Base-by-base conservation (phyloP, 2,113 vertebrate genomes). In the Sakesphorus luctuosus region DNA sequence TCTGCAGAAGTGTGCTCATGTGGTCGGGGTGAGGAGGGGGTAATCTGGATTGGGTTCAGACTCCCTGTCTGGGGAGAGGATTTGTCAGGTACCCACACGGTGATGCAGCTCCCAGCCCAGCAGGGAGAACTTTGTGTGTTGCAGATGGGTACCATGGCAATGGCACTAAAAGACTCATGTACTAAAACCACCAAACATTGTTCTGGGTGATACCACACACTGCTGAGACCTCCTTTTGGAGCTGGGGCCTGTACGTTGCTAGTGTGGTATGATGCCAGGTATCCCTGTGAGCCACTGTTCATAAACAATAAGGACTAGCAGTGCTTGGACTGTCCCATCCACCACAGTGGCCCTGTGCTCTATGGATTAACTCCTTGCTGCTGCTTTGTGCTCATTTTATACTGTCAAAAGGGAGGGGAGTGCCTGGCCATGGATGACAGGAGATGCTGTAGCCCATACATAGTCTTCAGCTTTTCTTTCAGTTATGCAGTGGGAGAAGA, bases 101-200 rank as follows among this genome's bases (percentile, higher is more conserved):
- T 0, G 9, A 28, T 5, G 25, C 33, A 15, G 50, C 67, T 49
- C 13, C 66, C 40, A 49, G 44, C 56, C 12, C 13, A 16, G 31
- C 38, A 4, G 12, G 29, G 61, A 72, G 46, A 62, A 20, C 47
- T 71, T 43, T 18, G 35, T 44, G 6, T 72, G 7, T 11, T 1
- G 0, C 18, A 4, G 55, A 29, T 50, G 35, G 0, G 13, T 21
- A 4, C 59, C 18, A 4, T 3, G 44, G 58, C 3, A 4, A 2
- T 13, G 40, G 38, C 5, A 2, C 52, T 8, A 15, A 25, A 40
- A 69, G 20, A 36, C 13, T 35, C 3, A 3, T 11, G 46, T 6
- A 43, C 25, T 26, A 38, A 26, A 53, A 29, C 0, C 46, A 16
- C 13, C 31, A 31, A 31, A 8, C 15, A 0, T 8, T 13, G 55